A percentile compares a stretch with the other conserved stretches of the same genome.
Evolutionary conservation across 2,888 invertebrate genomes (phyloP).

Genomic region (Phaonia tiefii): DNA sequence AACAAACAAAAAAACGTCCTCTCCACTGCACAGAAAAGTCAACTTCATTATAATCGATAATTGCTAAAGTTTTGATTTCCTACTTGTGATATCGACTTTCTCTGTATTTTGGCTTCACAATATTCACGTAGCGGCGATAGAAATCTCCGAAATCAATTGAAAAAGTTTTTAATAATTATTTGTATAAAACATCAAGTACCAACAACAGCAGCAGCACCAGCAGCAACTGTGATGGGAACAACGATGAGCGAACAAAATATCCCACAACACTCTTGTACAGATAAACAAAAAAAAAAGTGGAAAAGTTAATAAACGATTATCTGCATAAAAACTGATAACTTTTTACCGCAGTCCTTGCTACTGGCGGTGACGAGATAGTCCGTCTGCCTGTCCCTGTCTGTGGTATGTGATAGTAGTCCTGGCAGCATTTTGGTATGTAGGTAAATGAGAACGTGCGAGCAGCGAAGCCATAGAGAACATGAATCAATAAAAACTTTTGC

Average conservation of each 20-base stretch:
- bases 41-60: conserved; percentile 61
- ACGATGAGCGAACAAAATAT: conserved; percentile 34
- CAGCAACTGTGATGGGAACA: conserved; percentile 35
- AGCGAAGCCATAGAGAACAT: background rate
- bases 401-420: too few species aligned
- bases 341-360: conserved; percentile 8
- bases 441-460: background rate
- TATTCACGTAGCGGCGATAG: background rate
- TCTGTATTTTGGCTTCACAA: conserved; percentile 13
- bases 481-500: conserved; percentile 50
- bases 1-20: background rate
- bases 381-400: background rate
- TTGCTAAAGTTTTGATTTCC: conserved; percentile 58
- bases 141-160: conserved; percentile 43
- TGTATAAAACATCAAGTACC: conserved; percentile 51
- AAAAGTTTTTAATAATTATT: conserved; percentile 65
- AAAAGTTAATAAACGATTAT: conserved; percentile 63
- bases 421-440: background rate
- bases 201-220: conserved; percentile 23
- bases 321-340: conserved; percentile 60
- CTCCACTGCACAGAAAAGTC: conserved; percentile 26
- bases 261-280: background rate
- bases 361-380: too few species aligned
- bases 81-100: conserved; percentile 21
- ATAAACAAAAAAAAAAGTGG: background rate